Base-by-base conservation (phyloP, 2,888 invertebrate species). In the Alloscopus bannaensis region DNA sequence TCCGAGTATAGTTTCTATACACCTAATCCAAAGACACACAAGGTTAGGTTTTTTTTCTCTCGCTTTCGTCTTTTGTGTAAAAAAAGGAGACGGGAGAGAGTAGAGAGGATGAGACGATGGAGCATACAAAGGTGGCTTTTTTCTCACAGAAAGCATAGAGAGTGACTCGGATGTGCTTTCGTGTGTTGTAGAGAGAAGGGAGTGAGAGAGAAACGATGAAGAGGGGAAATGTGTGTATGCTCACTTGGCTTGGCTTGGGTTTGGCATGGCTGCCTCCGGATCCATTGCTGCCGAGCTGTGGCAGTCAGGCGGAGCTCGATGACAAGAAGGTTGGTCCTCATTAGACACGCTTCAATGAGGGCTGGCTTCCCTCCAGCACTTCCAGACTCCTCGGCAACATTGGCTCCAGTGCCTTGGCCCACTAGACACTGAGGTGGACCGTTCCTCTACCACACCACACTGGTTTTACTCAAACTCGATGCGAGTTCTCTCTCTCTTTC, bases 301-400 rank as follows among this genome's bases (percentile, higher is more conserved):
- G 79, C 75, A 81, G 71, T 79, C 82, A 83, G 85, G 85, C 82
- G 85, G 85, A 85, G 85, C 83, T 81, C 81, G 85, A 81, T 83
- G 84, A 85, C 84, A 84, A 83, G 84, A 82, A 81, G 83, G 84
- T 78, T 83, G 83, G 83, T 80, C 84, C 81, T 82, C 76, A 81
- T 84, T 84, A 84, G 80, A 83, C 82, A 80, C 82, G 83, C 82
- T 81, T 84, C 83, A 83, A 83, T 83, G 84, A 77, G 82, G 81
- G 82, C 80, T 80, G 83, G 80, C 83, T 78, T 75, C 70, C 77
- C 71, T 78, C 79, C 81, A 83, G 80, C 79, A 82, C 78, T 69
- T 80, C 77, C 77, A 80, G 82, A 80, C 80, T 82, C 76, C 82
- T 62, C 75, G 71, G 75, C 79, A 68, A 68, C 79, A 76, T 79